Base-by-base conservation (phyloP, 2,113 vertebrate species). In the Micromys minutus region DNA sequence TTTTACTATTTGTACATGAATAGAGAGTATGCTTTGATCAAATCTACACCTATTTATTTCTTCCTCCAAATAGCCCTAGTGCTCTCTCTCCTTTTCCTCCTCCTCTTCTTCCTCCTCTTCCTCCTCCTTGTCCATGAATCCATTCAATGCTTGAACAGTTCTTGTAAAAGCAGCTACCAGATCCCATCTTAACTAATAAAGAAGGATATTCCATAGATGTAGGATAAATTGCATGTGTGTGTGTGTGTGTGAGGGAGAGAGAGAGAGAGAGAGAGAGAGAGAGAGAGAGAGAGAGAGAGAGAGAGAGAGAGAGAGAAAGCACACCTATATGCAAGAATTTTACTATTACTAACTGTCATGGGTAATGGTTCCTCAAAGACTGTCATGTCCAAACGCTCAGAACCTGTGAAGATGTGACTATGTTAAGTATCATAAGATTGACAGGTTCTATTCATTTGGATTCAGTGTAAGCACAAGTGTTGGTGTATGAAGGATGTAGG, bases 51-150 rank as follows among this genome's bases (percentile, higher is more conserved):
- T 1, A 2, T 63, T 80, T 63, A 26, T 42, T 84, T 63, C n/a
- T 16, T 45, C 57, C 39, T 63, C 15, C 39, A 15, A 42, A 84
- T 84, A 74, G 26, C 7, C 42, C 52, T 39, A 21, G 7, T 31
- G 10, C 26, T 65, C 63, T 12, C 26, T 31, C 39, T 26, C 39
- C 19, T 8, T 11, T 4, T 42, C 39, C 26, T 39, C 26, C 9
- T 3, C 5, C 1, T 21, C 2, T 3, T 19, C 17, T 22, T 77
- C 29, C 4, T 74, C 45, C 5, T 26, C 12, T 1, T 39, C 13
- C 79, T 39, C 21, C 12, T 81, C 24, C 36, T 83, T 8, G 22
- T 61, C n/a, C n/a, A 22, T 42, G 36, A 83, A 83, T 39, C 13
- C n/a, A 61, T 59, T 59, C 36, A 59, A 26, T 59, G 7, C 39